Evolutionary conservation across 1,140 invertebrate genomes (phyloP), one percentile per base, ranked within the genome.

Genomic region (Drosophila funebris): DNA sequence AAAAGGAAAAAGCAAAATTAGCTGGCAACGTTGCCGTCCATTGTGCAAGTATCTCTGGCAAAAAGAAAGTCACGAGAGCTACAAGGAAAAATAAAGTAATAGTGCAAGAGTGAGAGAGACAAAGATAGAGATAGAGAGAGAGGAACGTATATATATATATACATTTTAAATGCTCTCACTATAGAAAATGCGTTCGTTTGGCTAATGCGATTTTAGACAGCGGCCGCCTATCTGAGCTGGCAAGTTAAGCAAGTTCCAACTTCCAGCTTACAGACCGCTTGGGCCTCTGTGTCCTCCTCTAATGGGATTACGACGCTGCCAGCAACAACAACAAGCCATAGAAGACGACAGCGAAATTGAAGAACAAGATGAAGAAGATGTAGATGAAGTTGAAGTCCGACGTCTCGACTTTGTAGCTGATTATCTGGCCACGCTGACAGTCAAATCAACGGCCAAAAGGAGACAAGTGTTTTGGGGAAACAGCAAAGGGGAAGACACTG

Each of bases 361-460:
- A 70, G 13, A 37, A 46, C 31, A 24, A 68, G 41, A 29, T 46
- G 46, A 13, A 63, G 20, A 36, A 73, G 57, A 29, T 70, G 9
- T 41, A 50, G 39, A 16, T 56, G 37, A 36, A 50, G 36, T 52
- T n/a, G 61, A 67, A 70, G 71, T 64, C 73, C 56, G 29, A 67
- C 39, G 69, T 71, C 63, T 46, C 41, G 66, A 76, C 71, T 69
- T 73, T 66, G 37, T 62, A 66, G 80, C 82, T 78, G 82, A 82
- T 82, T 85, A 87, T 85, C 82, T 77, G 70, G 57, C 69, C 56
- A 44, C 53, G 82, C 67, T 81, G 81, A 87, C 82, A 87, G 81
- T 62, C 22, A 54, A 73, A 74, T 85, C 66, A 54, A 54, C 54
- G 60, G 29, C 4, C 5, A 29, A 48, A 20, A 8, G 11, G 9